Conservation (phyloP, 2,888 invertebrate species). For the Schizaphis graminum region DNA sequence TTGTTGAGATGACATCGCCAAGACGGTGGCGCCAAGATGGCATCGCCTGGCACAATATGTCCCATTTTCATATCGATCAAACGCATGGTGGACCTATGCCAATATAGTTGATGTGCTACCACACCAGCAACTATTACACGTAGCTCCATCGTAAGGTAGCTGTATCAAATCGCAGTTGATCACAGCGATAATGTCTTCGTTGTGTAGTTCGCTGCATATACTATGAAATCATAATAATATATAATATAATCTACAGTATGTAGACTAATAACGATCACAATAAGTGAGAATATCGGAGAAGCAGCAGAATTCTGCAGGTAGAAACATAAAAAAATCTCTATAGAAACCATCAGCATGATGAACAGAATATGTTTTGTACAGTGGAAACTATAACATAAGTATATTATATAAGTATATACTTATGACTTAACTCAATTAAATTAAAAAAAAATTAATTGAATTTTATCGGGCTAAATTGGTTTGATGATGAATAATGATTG, state of each 20-base stretch:
- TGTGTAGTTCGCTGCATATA: background rate
- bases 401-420: too few species aligned
- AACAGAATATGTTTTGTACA: background rate
- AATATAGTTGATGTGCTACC: background rate
- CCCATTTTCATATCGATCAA: background rate
- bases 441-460: background rate
- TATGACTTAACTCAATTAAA: background rate
- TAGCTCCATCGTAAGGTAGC: background rate
- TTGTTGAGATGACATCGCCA: background rate
- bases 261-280: background rate
- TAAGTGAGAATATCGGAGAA: background rate
- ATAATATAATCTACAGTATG: background rate
- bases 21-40: background rate
- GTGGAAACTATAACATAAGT: too few species aligned
- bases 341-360: background rate
- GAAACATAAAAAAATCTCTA: background rate
- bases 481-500: background rate
- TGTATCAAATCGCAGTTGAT: background rate
- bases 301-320: background rate
- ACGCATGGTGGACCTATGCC: background rate
- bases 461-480: background rate
- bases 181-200: background rate
- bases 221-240: background rate
- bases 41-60: background rate
- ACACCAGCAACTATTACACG: background rate